Base-by-base conservation (phyloP, 1,140 invertebrate genomes). In the Philaenus spumarius region DNA sequence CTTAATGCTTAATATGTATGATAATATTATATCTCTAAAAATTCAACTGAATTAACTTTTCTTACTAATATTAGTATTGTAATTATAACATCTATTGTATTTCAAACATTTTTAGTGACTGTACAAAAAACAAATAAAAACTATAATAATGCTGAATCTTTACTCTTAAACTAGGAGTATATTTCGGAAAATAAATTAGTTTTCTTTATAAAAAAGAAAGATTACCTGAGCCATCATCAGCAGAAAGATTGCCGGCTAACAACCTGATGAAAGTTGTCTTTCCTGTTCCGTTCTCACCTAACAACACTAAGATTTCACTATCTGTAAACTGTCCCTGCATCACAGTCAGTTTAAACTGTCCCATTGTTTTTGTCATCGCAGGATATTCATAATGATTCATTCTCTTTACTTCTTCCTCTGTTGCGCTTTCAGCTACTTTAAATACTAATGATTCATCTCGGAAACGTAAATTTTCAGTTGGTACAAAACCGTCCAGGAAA, bases 191-290 rank as follows among this genome's bases (percentile, higher is more conserved):
- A 30, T 9, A 30, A 30, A 30, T 30, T 30, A 30, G 9, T 9
- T 30, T 19, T 51, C 30, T 52, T 37, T 23, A 51, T 19, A 23
- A 40, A 24, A 23, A 22, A 37, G 52, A 26, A 12, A 19, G 58
- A 59, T 69, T 73, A 84, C 83, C 80, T 60, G 82, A 85, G 68
- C 90, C 94, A 63, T 84, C 84, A 79, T 99, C 96, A 12, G 96
- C 89, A 65, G 88, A 79, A 63, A 99, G 77, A 69, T 94, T 91
- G 37, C 97, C 97, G 68, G 97, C 97, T 63, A 99, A 78, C 90
- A 99, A 94, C 69, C 94, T 81, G 69, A 99, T 99, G 67, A 99
- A 97, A 14, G 97, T 99, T 0, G 97, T 99, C 77, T 99, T 99
- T 43, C 97, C 97, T 45, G 97, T 99, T 62, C 97, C 97, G 78